Evolutionary conservation across 2,888 invertebrate genomes (phyloP), one percentile per base, ranked within the genome.

Genomic region (Phorcus lineatus): DNA sequence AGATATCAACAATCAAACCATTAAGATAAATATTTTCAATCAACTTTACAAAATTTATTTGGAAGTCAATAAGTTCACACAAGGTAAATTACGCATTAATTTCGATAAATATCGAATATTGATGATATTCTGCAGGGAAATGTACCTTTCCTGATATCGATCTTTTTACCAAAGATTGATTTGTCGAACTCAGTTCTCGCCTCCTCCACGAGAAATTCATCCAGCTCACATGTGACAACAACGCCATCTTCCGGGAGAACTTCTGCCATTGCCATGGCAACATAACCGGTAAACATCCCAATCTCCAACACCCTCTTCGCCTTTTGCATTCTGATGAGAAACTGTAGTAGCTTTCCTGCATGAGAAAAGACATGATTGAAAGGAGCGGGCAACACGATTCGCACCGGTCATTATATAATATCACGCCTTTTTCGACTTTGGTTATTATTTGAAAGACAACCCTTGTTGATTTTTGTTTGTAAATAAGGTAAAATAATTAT

Each of bases 201-300:
- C 16, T 86, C 31, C 7, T 78, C 80, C 47, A 84, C 84, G 0
- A 88, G 70, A 55, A 83, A 85, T 7, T 86, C 84, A 17, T 85
- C 83, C 57, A 84, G 74, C 74, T 88, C 88, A 54, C 86, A 86
- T 0, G 87, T 84, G 19, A 83, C 74, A 13, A 87, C 84, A 13
- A 79, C 80, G 0, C 88, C 88, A 79, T 86, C 85, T 28, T 79
- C 80, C 6, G 88, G 87, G 28, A 88, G 80, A 11, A 81, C 86
- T 76, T 88, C 88, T n/a, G 87, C 88, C 80, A 86, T 84, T 47
- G 86, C 82, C 74, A 88, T 78, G 0, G 87, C 86, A 6, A 79
- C 81, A 83, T 86, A 87, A 62, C 88, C 88, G 31, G 87, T 87
- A 76, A 86, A 87, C 84, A 87, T 85, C 1, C 88, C 88, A 17